Base-by-base conservation (phyloP, 2,797 vertebrate species). In the Melanotaenia nigrans region DNA sequence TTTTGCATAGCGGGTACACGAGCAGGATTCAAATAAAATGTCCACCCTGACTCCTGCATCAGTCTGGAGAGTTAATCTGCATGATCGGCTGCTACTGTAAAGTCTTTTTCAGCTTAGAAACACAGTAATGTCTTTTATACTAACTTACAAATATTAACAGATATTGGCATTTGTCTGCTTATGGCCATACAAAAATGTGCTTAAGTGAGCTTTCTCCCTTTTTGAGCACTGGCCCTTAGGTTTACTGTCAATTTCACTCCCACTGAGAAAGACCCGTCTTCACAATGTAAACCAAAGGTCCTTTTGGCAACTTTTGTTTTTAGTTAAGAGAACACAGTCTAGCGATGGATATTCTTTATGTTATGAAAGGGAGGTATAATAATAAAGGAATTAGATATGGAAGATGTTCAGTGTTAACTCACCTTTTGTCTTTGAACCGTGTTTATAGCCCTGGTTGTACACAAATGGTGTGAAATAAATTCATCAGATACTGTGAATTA, bases 211-310 rank as follows among this genome's bases (percentile, higher is more conserved):
- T 78, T 59, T 67, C 14, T 76, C 54, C 14, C 54, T 78, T 61
- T 80, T 55, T 18, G 51, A 81, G 59, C 76, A 62, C 73, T 72
- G 67, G 79, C 83, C 77, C 59, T 87, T 86, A 67, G 81, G 61
- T 83, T 49, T 49, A 40, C 81, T 69, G 70, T 32, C 16, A n/a
- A 69, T 81, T 76, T 55, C 42, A 62, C 45, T 81, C 66, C 40
- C 10, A 67, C 33, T 71, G 13, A 71, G 16, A 79, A 82, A 38
- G 9, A 30, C 56, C 33, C 70, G 65, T 79, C 36, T 14, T 59
- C 47, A 69, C 61, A 61, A 69, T 38, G 64, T 45, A 82, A 83
- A 91, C 88, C 87, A 87, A 89, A 91, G 84, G 87, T 74, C 73
- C 65, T 85, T 86, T 78, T 64, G 75, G 49, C 35, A 36, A 8